phyloP scores from a whole-genome alignment of 2,888 invertebrate species.

The Pecten maximus region DNA sequence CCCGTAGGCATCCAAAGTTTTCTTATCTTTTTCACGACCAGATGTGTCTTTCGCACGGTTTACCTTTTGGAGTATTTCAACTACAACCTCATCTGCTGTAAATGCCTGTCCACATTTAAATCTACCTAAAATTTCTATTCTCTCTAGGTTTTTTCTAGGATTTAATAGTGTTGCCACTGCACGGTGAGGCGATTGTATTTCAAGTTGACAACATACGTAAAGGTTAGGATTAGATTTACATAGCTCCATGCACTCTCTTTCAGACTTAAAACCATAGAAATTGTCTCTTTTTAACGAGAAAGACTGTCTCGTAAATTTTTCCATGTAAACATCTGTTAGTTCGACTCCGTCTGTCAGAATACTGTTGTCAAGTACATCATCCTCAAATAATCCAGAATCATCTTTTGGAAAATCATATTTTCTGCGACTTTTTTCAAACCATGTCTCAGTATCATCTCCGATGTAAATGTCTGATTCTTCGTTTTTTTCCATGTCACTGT shows the following conservation, averaged over 20 bases:
- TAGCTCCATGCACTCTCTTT: neutral
- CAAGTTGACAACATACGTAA: neutral
- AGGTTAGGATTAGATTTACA: neutral
- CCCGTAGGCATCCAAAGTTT: slow-evolving; percentile 57
- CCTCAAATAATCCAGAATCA: neutral
- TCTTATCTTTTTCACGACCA: slow-evolving; percentile 39
- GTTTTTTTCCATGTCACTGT: neutral
- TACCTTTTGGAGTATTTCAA: slow-evolving; percentile 52
- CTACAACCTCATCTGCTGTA: slow-evolving; percentile 64
- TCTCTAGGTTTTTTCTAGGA: slow-evolving; percentile 4
- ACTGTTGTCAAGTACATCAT: neutral
- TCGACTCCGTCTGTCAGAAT: neutral
- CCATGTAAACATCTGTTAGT: neutral
- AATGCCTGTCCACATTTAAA: slow-evolving; percentile 64
- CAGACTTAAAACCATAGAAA: neutral
- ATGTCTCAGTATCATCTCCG: neutral
- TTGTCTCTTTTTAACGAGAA: neutral
- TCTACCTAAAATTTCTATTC: slow-evolving; percentile 65
- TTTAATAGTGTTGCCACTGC: neutral
- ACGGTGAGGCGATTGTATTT: neutral
- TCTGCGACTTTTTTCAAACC: neutral
- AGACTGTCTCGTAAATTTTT: neutral
- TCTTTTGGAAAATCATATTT: neutral
- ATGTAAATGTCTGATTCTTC: neutral
- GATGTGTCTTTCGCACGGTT: neutral